Percentiles rank a stretch among this genome's conserved stretches.
Conservation (phyloP, 53 echinoderm and acorn worm species). For the Crossaster papposus region DNA sequence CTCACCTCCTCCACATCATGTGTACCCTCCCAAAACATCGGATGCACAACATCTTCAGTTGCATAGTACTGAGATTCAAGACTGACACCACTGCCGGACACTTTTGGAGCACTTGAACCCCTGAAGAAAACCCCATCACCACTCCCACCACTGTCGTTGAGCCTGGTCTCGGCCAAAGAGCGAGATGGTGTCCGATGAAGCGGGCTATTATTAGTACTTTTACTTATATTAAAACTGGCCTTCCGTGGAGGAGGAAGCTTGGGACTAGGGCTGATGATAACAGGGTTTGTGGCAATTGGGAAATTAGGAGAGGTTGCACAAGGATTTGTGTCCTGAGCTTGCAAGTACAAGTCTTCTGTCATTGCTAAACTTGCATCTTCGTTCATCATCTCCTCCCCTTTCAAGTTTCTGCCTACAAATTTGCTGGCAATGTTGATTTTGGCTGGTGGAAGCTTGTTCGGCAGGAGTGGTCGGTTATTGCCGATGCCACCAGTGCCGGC, state of each 20-base stretch:
- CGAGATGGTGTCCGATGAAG: neutral
- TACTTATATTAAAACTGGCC: neutral
- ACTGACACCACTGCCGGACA: neutral
- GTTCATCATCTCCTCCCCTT: neutral
- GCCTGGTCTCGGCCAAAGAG: slow-evolving; percentile 2
- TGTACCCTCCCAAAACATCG: slow-evolving; percentile 27
- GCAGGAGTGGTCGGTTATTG: too few species aligned
- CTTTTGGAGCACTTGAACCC: neutral
- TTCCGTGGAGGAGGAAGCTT: slow-evolving; percentile 34
- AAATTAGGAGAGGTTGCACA: neutral
- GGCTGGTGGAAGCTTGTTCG: neutral
- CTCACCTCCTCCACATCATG: slow-evolving; percentile 12
- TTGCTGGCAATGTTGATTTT: neutral
- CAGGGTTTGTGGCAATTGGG: neutral
- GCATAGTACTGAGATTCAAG: slow-evolving; percentile 47
- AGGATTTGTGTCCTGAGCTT: neutral
- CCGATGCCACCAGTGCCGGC: neutral
- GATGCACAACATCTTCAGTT: slow-evolving; percentile 10
- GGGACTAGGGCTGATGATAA: slow-evolving; percentile 1
- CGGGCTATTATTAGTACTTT: neutral
- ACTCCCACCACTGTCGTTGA: slow-evolving; percentile 26
- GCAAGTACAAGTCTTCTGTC: slow-evolving; percentile 40
- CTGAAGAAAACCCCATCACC: slow-evolving; percentile 42
- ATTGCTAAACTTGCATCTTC: slow-evolving; percentile 9
- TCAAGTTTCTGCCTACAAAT: neutral